Conservation (phyloP, 2,888 invertebrate species). For the Lithophane leautieri region DNA sequence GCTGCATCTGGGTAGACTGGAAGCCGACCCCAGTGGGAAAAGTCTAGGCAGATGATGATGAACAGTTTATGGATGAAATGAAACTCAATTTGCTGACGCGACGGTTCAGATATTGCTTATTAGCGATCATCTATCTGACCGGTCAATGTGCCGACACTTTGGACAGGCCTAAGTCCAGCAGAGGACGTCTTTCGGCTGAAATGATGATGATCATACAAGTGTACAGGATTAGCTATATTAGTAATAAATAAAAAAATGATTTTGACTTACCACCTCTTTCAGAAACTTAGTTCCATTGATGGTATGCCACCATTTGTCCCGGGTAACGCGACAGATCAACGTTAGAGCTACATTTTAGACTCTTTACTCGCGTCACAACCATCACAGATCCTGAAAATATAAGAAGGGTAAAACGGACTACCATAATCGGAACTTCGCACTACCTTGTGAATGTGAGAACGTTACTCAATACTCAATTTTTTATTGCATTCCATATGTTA, state of each 20-base stretch:
- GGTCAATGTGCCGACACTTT: not conserved
- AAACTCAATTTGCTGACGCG: too few relatives aligned
- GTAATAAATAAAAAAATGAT: not conserved
- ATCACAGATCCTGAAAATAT: constrained; percentile 10
- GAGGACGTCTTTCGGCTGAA: too few relatives aligned
- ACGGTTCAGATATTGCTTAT: too few relatives aligned
- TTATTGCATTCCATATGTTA: too few relatives aligned
- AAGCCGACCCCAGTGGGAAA: not conserved
- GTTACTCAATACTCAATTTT: too few relatives aligned
- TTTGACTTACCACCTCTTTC: not conserved
- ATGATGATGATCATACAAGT: not conserved
- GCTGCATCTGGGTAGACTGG: not conserved
- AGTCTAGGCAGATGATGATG: not conserved
- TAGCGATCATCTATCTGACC: too few relatives aligned
- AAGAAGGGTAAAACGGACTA: too few relatives aligned
- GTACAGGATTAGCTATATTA: not conserved
- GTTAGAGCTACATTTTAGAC: not conserved
- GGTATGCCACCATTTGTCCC: not conserved
- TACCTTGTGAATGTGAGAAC: too few relatives aligned
- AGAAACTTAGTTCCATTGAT: constrained; percentile 23
- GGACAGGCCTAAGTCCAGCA: not conserved
- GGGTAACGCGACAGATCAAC: not conserved
- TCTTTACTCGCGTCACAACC: not conserved
- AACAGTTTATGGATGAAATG: too few relatives aligned
- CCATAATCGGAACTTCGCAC: too few relatives aligned